phyloP scores from a whole-genome alignment of 2,113 vertebrate genomes.

The Cranoglanis bouderius region DNA sequence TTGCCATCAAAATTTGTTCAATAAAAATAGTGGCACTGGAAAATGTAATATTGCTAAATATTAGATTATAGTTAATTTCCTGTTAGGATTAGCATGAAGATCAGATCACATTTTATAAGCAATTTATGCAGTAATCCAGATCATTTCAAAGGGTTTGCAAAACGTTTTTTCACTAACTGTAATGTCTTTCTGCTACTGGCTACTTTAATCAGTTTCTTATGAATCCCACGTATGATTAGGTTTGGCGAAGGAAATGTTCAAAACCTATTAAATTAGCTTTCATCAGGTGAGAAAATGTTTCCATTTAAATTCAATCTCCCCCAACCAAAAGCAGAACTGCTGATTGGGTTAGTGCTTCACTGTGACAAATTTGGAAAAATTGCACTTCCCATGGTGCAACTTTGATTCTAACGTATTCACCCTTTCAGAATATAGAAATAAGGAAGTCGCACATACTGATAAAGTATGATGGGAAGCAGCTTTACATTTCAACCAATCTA shows the following conservation, averaged over 20 bases:
- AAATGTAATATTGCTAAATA: background rate
- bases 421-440: background rate
- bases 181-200: background rate
- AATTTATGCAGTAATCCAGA: background rate
- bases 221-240: background rate
- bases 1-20: background rate
- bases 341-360: background rate
- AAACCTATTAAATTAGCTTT: slow-evolving; percentile 6
- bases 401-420: slow-evolving; percentile 6
- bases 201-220: slow-evolving; percentile 14
- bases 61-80: background rate
- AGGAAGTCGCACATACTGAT: background rate
- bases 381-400: background rate
- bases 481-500: slow-evolving; percentile 51
- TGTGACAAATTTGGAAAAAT: slow-evolving; percentile 19
- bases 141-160: background rate
- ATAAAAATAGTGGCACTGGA: background rate
- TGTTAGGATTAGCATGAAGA: background rate
- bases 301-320: background rate
- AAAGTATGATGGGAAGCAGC: slow-evolving; percentile 35
- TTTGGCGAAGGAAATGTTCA: background rate
- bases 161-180: background rate
- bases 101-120: background rate
- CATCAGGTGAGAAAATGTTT: slow-evolving; percentile 2
- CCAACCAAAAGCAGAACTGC: background rate